phyloP scores from a whole-genome alignment of 2,888 invertebrate genomes.

The Tachina grossa region DNA sequence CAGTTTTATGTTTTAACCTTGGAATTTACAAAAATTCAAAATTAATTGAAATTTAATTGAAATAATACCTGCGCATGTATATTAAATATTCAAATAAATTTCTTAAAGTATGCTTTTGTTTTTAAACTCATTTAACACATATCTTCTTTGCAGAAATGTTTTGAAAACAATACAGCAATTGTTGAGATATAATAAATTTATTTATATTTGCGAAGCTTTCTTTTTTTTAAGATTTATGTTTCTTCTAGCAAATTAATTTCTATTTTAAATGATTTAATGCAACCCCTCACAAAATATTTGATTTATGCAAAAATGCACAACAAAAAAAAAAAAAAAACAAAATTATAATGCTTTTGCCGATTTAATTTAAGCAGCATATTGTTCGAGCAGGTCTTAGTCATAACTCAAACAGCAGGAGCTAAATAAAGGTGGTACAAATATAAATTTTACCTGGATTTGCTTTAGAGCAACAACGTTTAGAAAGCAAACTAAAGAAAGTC shows the following conservation, averaged over 20 bases:
- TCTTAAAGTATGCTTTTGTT: too few species aligned
- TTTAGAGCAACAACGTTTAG: background rate
- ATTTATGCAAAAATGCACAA: constrained; percentile 37
- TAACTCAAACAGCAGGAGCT: constrained; percentile 13
- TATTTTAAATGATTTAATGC: background rate
- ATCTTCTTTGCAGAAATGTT: too few species aligned
- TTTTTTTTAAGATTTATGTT: constrained; percentile 2
- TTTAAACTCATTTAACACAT: too few species aligned
- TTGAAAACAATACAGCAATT: background rate
- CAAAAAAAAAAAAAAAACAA: background rate
- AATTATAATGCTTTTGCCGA: constrained; percentile 1
- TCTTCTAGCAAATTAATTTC: constrained; percentile 13
- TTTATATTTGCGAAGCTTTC: background rate
- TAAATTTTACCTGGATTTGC: constrained; percentile 46
- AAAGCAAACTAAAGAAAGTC: background rate
- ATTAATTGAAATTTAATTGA: too few species aligned
- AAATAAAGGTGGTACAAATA: constrained; percentile 38
- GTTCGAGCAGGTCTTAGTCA: background rate
- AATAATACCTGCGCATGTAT: too few species aligned
- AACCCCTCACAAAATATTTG: background rate
- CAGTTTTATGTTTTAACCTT: too few species aligned
- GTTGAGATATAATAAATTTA: constrained; percentile 1
- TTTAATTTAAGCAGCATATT: constrained; percentile 31
- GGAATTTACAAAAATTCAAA: too few species aligned
- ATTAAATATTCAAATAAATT: too few species aligned